These are phyloP conservation scores for Chaetorhynchus papuensis DNA, from an alignment of 2,113 vertebrate species.

Conservation along the genomic window DNA sequence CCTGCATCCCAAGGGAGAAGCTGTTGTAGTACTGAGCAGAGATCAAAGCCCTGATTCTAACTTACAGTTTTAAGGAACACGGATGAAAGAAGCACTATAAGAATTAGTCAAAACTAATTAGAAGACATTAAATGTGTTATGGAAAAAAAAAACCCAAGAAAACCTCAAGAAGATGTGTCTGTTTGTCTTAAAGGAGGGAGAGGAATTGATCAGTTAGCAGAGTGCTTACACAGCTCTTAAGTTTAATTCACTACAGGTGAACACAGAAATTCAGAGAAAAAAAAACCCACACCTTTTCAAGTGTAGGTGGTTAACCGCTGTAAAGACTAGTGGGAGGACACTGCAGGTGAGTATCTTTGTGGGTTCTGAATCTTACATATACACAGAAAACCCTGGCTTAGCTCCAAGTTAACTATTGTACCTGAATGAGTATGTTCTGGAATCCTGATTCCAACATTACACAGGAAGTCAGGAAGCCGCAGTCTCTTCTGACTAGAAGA, in stretches of 20 bases:
- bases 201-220: neutral
- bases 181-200: neutral
- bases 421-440: neutral
- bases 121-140: neutral
- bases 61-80: neutral
- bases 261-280: neutral
- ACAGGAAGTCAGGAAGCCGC: neutral
- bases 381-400: neutral
- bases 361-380: neutral
- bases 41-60: neutral
- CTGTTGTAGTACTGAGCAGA: neutral
- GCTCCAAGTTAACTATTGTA: neutral
- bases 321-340: neutral
- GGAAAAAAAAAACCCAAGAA: neutral
- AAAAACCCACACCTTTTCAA: fast-evolving
- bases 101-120: neutral
- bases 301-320: neutral
- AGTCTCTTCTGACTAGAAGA: neutral
- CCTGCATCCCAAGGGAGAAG: neutral
- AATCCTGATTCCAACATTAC: neutral
- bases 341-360: neutral
- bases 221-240: neutral
- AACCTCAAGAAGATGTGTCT: neutral
- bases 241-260: neutral
- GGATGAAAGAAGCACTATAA: neutral